Conservation (phyloP, 2,797 vertebrate species). For the Platalea minor region DNA sequence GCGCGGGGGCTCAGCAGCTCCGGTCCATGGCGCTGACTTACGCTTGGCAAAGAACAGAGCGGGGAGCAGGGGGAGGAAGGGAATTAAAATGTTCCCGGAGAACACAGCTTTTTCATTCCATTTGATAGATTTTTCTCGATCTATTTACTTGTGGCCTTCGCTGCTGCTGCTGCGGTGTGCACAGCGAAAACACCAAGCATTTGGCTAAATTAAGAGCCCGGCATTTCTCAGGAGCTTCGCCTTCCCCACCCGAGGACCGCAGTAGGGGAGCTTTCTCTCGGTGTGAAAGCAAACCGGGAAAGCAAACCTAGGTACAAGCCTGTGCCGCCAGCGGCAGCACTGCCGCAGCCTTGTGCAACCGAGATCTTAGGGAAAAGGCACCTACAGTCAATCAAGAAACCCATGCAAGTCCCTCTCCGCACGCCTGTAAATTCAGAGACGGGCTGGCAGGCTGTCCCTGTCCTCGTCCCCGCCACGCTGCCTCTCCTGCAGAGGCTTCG, state of each 20-base stretch:
- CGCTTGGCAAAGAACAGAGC: slow-evolving; percentile 23
- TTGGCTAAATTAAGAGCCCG: slow-evolving; percentile 52
- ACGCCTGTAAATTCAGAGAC: neutral
- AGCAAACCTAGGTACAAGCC: neutral
- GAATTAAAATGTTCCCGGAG: slow-evolving; percentile 59
- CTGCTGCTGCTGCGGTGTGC: neutral
- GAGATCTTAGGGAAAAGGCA: neutral
- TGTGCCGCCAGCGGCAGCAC: fast-evolving
- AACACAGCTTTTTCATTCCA: slow-evolving; percentile 5
- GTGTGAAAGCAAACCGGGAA: fast-evolving
- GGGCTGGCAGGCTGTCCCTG: neutral
- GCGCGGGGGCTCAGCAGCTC: neutral
- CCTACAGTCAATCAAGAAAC: neutral
- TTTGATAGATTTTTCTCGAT: slow-evolving; percentile 51
- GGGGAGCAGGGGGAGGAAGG: neutral
- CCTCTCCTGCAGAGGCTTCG: neutral
- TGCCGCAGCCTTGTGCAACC: neutral
- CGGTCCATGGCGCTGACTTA: neutral
- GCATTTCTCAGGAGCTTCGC: neutral
- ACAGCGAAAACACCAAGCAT: neutral
- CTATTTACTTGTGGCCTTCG: slow-evolving; percentile 35
- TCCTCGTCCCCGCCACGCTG: fast-evolving
- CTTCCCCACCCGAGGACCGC: neutral
- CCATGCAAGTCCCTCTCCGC: fast-evolving
- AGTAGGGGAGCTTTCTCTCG: neutral